Conservation (phyloP, 2,797 vertebrate genomes). For the Allenopithecus nigroviridis region DNA sequence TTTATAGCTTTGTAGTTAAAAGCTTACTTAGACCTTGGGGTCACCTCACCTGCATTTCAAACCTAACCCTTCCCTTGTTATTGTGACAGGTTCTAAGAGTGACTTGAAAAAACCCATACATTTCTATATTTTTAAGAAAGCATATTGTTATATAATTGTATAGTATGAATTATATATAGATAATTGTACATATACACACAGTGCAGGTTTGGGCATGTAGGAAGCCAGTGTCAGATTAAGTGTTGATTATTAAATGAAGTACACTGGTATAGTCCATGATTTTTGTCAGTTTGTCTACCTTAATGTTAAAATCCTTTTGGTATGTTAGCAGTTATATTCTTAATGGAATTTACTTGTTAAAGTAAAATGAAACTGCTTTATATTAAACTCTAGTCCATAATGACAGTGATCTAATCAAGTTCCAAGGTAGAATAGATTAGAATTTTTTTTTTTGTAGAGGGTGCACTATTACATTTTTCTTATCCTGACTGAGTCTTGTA, state of each 20-base stretch:
- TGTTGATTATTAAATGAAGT: background rate
- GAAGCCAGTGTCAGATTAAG: background rate
- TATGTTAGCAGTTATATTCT: no score
- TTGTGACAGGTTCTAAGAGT: constrained; percentile 21
- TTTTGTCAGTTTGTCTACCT: no score
- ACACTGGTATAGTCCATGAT: no score
- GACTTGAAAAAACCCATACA: background rate
- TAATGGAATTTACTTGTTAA: no score
- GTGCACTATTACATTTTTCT: background rate
- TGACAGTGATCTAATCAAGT: no score
- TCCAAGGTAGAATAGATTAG: background rate
- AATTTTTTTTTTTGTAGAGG: background rate
- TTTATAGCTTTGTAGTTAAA: constrained; percentile 19
- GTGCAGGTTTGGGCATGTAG: background rate
- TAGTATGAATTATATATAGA: background rate
- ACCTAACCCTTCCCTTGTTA: background rate
- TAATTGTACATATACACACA: background rate
- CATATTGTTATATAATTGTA: background rate
- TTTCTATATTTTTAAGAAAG: background rate
- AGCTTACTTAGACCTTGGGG: background rate
- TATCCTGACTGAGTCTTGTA: background rate
- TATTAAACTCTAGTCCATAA: no score
- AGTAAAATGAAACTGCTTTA: no score
- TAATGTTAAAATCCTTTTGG: no score
- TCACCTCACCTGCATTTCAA: constrained; percentile 8